Percentiles rank a stretch among this genome's conserved stretches.
Conservation (phyloP, 2,113 vertebrate species). For the Muntiacus muntjak region DNA sequence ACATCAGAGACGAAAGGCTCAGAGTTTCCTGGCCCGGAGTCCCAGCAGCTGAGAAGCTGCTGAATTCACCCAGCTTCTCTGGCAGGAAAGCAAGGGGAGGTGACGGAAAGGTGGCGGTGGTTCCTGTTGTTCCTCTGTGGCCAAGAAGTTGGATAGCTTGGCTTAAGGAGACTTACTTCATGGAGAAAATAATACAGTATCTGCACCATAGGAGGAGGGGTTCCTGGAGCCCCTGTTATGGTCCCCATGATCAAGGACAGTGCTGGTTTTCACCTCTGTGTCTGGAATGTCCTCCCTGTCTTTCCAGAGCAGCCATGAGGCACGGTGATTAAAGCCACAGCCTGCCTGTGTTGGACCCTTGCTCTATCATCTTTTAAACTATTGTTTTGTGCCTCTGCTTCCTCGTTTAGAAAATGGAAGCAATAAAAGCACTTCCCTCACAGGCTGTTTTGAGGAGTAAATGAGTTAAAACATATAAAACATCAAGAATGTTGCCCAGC, state of each 20-base stretch:
- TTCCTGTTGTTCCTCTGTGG: neutral
- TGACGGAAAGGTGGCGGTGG: neutral
- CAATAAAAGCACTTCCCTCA: neutral
- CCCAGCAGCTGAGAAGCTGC: neutral
- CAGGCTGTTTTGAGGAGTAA: neutral
- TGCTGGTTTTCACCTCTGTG: neutral
- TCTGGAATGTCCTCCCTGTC: neutral
- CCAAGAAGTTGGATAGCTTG: neutral
- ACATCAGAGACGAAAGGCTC: slow-evolving; percentile 26
- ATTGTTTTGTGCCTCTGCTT: neutral
- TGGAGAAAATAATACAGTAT: neutral
- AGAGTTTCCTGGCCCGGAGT: slow-evolving; percentile 64
- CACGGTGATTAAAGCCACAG: neutral
- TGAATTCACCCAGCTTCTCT: neutral
- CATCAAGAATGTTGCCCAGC: neutral
- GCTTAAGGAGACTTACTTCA: neutral
- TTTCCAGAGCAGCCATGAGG: neutral
- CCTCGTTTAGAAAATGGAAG: neutral
- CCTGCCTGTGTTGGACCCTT: neutral
- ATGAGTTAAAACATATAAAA: neutral
- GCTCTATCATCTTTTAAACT: neutral
- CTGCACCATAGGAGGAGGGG: neutral
- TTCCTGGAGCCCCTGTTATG: neutral
- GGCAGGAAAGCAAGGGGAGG: neutral
- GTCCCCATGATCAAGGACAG: rapidly evolving